phyloP scores from a whole-genome alignment of 2,113 vertebrate species.

The Nannospalax galili region DNA sequence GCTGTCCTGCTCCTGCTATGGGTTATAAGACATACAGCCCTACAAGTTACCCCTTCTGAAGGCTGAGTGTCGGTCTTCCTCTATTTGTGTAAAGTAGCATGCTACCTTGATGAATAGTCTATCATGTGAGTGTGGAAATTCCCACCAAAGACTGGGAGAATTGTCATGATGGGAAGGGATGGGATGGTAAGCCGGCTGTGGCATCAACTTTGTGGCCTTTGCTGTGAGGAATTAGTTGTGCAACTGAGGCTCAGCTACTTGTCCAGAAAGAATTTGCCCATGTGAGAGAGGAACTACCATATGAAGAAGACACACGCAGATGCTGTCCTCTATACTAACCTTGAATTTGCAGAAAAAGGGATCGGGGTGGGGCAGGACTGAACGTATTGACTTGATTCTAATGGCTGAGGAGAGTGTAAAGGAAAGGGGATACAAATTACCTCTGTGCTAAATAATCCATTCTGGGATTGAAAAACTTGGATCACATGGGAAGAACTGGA shows the following conservation, averaged over 20 bases:
- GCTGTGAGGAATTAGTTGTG: not conserved
- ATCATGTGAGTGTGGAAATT: no score
- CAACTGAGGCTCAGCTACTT: not conserved
- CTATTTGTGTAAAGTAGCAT: not conserved
- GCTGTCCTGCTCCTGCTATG: not conserved
- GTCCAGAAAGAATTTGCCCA: not conserved
- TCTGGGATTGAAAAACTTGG: not conserved
- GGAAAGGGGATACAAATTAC: not conserved
- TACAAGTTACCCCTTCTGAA: not conserved
- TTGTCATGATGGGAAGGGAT: no score
- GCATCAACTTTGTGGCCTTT: not conserved
- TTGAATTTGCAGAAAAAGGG: not conserved
- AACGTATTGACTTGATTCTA: not conserved
- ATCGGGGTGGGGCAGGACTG: not conserved
- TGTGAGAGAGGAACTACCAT: not conserved
- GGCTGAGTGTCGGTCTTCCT: not conserved
- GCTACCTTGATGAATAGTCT: not conserved
- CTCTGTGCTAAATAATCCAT: not conserved
- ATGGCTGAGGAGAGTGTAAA: not conserved
- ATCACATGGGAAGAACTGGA: not conserved
- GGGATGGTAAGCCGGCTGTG: not conserved
- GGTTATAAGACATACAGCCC: not conserved
- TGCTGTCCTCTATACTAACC: no score
- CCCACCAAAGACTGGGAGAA: no score
- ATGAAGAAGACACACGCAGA: not conserved